These are phyloP conservation scores for Tapirus terrestris DNA, from an alignment of 2,113 vertebrate genomes.

Conservation along the genomic window DNA sequence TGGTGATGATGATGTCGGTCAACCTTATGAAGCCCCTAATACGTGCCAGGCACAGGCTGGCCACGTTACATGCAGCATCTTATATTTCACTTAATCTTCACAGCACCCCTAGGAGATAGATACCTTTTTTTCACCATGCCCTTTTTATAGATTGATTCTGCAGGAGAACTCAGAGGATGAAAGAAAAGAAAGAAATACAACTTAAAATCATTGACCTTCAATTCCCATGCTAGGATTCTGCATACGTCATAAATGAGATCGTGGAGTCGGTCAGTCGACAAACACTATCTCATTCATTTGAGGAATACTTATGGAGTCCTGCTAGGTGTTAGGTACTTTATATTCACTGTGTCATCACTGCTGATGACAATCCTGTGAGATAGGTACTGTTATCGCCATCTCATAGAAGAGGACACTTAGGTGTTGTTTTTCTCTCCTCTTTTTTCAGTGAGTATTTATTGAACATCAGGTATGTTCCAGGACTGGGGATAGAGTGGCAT, in stretches of 20 bases:
- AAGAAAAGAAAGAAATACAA: background rate
- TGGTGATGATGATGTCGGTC: background rate
- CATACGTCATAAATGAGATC: background rate
- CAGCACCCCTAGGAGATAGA: background rate
- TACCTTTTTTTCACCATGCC: background rate
- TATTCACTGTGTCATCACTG: background rate
- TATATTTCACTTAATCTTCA: conserved; percentile 14
- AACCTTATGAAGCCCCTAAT: background rate
- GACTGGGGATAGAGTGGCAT: background rate
- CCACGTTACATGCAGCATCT: background rate
- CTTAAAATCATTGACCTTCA: background rate
- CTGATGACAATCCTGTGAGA: background rate
- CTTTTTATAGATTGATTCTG: background rate
- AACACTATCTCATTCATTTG: background rate
- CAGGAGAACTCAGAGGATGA: background rate
- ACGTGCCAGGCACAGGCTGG: background rate
- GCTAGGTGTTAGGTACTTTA: background rate
- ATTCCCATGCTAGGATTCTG: background rate
- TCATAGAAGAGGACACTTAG: background rate
- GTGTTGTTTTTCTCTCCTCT: background rate
- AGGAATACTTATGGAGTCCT: background rate
- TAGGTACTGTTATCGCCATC: background rate
- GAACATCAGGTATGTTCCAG: background rate
- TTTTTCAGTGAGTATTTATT: background rate
- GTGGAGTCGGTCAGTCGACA: background rate